These are phyloP conservation scores for Eristalis tenax DNA, from an alignment of 2,888 invertebrate genomes.

Conservation along the genomic window DNA sequence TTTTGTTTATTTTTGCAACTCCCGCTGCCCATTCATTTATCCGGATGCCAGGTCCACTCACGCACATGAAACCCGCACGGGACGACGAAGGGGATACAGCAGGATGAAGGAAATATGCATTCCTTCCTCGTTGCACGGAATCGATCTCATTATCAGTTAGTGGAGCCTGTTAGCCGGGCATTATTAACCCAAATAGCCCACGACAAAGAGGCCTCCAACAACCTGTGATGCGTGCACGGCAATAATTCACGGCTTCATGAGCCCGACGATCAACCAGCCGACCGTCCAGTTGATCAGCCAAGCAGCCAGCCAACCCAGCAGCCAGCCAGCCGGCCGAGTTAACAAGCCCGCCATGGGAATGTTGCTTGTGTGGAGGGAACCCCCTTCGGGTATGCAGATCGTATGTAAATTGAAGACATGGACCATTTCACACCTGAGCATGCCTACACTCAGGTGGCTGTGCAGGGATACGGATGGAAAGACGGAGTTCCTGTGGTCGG, in stretches of 20 bases:
- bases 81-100: slow-evolving; percentile 5
- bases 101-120: slow-evolving; percentile 37
- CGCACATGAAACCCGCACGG: slow-evolving; percentile 43
- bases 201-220: slow-evolving; percentile 31
- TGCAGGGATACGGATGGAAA: background rate
- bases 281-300: background rate
- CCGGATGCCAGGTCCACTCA: slow-evolving; percentile 56
- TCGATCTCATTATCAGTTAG: slow-evolving; percentile 72
- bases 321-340: background rate
- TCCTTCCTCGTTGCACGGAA: slow-evolving; percentile 69
- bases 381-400: slow-evolving; percentile 65
- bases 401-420: slow-evolving; percentile 69
- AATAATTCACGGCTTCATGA: slow-evolving; percentile 67
- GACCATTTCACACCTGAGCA: slow-evolving; percentile 66
- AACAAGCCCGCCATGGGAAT: slow-evolving; percentile 28
- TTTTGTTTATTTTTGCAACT: background rate
- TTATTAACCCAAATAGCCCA: slow-evolving; percentile 71
- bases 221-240: slow-evolving; percentile 67
- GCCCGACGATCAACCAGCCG: slow-evolving; percentile 11
- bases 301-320: background rate
- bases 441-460: slow-evolving; percentile 2
- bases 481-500: background rate
- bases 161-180: slow-evolving; percentile 61
- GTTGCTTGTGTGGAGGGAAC: slow-evolving; percentile 16
- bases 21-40: slow-evolving; percentile 66